A percentile compares a stretch with the other conserved stretches of the same genome.
Evolutionary conservation across 2,797 vertebrate genomes (phyloP).

Genomic region (Enoplosus armatus): DNA sequence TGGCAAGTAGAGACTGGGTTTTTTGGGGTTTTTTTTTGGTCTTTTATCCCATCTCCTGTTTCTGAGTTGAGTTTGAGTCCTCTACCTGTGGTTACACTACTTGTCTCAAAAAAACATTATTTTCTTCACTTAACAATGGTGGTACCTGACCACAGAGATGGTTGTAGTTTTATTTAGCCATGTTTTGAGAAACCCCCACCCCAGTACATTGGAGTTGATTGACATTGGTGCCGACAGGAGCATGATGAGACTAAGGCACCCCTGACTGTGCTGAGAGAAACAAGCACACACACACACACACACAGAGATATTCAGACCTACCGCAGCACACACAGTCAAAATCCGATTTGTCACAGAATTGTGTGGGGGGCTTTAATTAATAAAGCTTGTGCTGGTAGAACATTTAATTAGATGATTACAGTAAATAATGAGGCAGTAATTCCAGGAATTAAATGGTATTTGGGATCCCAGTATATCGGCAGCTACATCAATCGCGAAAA

Average conservation of each 20-base stretch:
- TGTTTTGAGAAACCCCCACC: neutral
- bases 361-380: constrained; percentile 62
- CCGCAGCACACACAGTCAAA: constrained; percentile 48
- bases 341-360: constrained; percentile 72
- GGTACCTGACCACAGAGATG: neutral
- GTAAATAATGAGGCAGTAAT: constrained; percentile 42
- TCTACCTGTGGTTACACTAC: too few relatives aligned
- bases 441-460: constrained; percentile 22
- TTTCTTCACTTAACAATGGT: neutral
- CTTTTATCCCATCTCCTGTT: too few relatives aligned
- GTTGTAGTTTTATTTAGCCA: too few relatives aligned
- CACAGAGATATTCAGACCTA: constrained; percentile 43
- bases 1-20: too few relatives aligned
- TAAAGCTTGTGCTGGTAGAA: constrained; percentile 44
- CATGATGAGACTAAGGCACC: constrained; percentile 27
- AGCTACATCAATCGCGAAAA: neutral
- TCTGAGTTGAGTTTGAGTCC: too few relatives aligned
- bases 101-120: too few relatives aligned
- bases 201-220: neutral
- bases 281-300: constrained; percentile 10
- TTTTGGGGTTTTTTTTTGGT: too few relatives aligned
- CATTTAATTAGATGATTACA: constrained; percentile 58
- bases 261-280: constrained; percentile 21
- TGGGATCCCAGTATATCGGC: neutral
- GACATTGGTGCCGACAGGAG: constrained; percentile 8